These are phyloP conservation scores for Serinus canaria DNA, from an alignment of 2,113 vertebrate genomes.

Conservation along the genomic window DNA sequence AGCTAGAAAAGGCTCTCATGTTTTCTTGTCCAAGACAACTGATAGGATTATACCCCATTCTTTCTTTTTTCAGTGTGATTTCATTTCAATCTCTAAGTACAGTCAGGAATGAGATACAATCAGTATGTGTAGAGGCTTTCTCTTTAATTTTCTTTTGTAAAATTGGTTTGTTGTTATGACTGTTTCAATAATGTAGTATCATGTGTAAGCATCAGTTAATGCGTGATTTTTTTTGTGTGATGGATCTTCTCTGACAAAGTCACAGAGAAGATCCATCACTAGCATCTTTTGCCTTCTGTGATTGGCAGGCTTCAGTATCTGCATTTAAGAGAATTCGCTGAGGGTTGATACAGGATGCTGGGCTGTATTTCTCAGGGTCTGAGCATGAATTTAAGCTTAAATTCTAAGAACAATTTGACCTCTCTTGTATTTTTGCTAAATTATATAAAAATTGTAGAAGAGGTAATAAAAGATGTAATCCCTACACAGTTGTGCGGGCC, in stretches of 20 bases:
- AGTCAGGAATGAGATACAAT: not conserved
- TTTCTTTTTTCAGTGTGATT: not conserved
- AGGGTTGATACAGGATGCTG: not conserved
- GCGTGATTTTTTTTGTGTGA: not conserved
- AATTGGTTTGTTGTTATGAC: not conserved
- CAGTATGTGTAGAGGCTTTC: not conserved
- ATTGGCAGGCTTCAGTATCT: not conserved
- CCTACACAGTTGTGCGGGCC: not conserved
- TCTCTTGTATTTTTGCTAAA: not conserved
- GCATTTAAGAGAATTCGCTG: not conserved
- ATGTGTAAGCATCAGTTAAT: accelerated
- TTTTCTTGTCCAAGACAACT: not conserved
- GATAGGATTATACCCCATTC: not conserved
- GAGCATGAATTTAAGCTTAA: not conserved
- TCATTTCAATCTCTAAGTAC: not conserved
- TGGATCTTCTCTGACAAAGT: not conserved
- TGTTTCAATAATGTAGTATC: not conserved
- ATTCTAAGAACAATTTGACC: not conserved
- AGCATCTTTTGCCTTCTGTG: accelerated
- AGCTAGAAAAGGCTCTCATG: not conserved
- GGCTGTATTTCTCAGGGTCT: not conserved
- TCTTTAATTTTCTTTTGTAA: not conserved
- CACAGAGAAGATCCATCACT: not conserved
- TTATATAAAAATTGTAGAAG: not conserved
- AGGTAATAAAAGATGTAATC: not conserved